These are phyloP conservation scores for Phocoena sinus DNA, from an alignment of 2,113 vertebrate species.

Conservation along the genomic window DNA sequence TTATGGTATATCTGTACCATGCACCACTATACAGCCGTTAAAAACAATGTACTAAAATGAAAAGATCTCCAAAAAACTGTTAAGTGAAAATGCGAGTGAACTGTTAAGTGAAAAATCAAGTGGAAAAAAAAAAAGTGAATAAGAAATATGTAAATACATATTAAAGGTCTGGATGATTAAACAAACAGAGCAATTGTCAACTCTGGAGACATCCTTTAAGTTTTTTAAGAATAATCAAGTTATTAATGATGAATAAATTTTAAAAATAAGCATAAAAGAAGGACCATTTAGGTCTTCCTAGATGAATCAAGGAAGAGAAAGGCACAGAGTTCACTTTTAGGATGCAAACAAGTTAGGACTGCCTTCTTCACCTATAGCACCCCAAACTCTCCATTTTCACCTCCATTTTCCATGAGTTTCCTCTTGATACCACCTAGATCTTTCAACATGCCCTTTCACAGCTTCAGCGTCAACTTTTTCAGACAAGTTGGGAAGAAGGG, in stretches of 20 bases:
- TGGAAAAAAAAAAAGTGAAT: background rate
- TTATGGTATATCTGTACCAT: background rate
- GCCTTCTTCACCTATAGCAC: background rate
- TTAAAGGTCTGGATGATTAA: background rate
- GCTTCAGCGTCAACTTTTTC: background rate
- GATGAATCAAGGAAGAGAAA: background rate
- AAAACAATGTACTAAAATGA: background rate
- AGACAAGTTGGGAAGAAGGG: background rate
- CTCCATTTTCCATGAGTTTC: background rate
- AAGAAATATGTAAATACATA: background rate
- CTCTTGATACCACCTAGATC: background rate
- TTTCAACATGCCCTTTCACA: background rate
- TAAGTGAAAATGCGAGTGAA: background rate
- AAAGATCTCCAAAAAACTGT: background rate
- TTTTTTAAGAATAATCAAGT: background rate
- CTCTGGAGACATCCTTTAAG: background rate
- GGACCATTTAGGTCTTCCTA: background rate
- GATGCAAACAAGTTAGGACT: background rate
- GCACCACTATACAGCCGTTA: background rate
- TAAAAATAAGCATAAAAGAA: background rate
- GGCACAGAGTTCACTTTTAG: background rate
- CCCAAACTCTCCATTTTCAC: background rate
- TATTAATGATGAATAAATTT: background rate
- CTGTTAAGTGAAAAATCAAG: background rate
- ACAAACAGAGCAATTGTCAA: background rate